These are phyloP conservation scores for Semotilus atromaculatus DNA, from an alignment of 2,797 vertebrate genomes.

Conservation along the genomic window DNA sequence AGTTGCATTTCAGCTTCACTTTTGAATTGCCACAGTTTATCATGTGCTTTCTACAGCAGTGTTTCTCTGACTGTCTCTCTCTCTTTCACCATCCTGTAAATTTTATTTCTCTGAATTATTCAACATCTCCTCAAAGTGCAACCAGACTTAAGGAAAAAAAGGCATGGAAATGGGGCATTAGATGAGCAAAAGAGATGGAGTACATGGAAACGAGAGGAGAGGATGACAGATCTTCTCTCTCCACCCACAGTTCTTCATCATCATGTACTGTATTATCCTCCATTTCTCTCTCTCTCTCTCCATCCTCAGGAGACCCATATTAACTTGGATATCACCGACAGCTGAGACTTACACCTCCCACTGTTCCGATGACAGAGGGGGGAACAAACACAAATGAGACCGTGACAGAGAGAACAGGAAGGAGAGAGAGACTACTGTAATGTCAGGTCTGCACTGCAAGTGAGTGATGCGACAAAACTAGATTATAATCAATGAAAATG, in stretches of 20 bases:
- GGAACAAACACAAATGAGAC: slow-evolving; percentile 10
- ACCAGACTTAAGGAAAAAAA: slow-evolving; percentile 34
- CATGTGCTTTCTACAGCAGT: not conserved
- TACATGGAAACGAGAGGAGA: not conserved
- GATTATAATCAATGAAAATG: slow-evolving; percentile 13
- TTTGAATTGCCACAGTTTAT: not conserved
- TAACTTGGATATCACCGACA: slow-evolving; percentile 38
- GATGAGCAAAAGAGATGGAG: slow-evolving; percentile 22
- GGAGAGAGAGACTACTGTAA: slow-evolving; percentile 14
- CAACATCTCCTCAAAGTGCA: slow-evolving; percentile 23
- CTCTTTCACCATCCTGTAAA: not conserved
- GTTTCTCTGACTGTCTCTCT: not conserved
- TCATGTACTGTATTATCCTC: slow-evolving; percentile 31
- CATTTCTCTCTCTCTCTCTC: slow-evolving; percentile 37
- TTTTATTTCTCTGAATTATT: slow-evolving; percentile 38
- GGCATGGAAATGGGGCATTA: slow-evolving; percentile 33
- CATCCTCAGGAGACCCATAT: slow-evolving; percentile 19
- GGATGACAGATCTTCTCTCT: slow-evolving; percentile 32
- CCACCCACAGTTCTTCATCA: slow-evolving; percentile 36
- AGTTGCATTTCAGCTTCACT: slow-evolving; percentile 6
- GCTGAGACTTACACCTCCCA: slow-evolving; percentile 24
- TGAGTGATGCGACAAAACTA: not conserved
- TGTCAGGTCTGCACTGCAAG: not conserved
- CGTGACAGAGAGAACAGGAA: slow-evolving; percentile 4
- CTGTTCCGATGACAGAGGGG: slow-evolving; percentile 22